Evolutionary conservation across 2,113 vertebrate genomes (phyloP).

Genomic region (Hippocampus mohnikei): DNA sequence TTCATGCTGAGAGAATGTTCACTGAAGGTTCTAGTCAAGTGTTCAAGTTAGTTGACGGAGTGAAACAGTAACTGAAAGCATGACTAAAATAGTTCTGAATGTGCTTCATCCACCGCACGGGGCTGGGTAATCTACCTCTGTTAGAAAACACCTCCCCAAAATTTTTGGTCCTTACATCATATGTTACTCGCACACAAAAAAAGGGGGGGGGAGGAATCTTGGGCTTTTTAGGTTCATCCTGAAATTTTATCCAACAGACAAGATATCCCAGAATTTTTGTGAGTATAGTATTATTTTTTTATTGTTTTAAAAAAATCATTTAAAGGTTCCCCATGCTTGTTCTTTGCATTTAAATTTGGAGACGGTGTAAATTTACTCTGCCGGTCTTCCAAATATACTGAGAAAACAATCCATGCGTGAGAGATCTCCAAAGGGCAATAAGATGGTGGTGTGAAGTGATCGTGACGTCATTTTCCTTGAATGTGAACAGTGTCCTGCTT

Average conservation of each 20-base stretch:
- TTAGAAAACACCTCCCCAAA: neutral
- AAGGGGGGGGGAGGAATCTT: no score
- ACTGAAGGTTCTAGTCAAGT: neutral
- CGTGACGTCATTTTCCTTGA: neutral
- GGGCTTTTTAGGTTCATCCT: neutral
- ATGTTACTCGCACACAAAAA: neutral
- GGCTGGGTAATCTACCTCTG: neutral
- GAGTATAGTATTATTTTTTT: neutral
- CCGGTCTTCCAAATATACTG: neutral
- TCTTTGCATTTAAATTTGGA: neutral
- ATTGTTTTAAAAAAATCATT: neutral
- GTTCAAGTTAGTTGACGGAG: neutral
- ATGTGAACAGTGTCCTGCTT: neutral
- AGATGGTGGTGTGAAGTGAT: neutral
- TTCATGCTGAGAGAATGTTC: conserved; percentile 5
- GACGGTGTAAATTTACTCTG: neutral
- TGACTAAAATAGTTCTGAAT: conserved; percentile 20
- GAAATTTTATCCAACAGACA: neutral
- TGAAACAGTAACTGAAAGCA: conserved; percentile 16
- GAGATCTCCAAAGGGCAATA: neutral
- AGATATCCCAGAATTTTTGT: neutral
- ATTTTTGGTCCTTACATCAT: neutral
- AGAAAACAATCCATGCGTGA: neutral
- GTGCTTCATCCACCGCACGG: neutral
- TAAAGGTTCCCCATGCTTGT: neutral